phyloP scores from a whole-genome alignment of 2,888 invertebrate species.

The Diarsia mendica region DNA sequence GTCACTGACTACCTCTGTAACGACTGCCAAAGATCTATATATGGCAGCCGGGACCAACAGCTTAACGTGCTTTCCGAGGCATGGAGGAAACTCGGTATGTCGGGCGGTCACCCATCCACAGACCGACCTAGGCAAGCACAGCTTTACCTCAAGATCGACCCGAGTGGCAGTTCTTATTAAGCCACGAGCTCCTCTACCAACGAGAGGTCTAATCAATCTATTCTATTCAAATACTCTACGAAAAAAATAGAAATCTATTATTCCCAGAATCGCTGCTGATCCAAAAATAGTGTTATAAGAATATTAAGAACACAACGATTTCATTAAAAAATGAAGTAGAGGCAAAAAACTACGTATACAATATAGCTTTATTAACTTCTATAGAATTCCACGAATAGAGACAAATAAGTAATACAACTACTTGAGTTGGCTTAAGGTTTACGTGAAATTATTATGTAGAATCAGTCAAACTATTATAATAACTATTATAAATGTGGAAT shows the following conservation, averaged over 20 bases:
- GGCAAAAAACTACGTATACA: background rate
- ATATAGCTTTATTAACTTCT: background rate
- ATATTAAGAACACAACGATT: background rate
- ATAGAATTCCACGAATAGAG: background rate
- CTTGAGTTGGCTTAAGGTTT: background rate
- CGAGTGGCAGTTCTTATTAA: too few relatives aligned
- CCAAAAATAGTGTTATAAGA: background rate
- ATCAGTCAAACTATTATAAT: background rate
- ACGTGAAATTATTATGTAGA: conserved; percentile 3
- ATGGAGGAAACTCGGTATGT: too few relatives aligned
- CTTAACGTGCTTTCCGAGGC: too few relatives aligned
- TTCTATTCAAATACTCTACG: background rate
- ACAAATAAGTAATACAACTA: background rate
- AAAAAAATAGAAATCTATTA: too few relatives aligned
- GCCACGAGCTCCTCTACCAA: too few relatives aligned
- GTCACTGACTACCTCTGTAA: too few relatives aligned
- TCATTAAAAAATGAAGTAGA: background rate
- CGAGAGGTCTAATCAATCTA: background rate
- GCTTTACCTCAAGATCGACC: too few relatives aligned
- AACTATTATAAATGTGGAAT: background rate
- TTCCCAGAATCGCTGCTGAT: background rate
- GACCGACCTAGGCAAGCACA: too few relatives aligned
- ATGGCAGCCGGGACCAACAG: too few relatives aligned
- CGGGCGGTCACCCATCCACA: too few relatives aligned
- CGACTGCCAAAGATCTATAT: too few relatives aligned